Conservation (phyloP, 1,140 invertebrate genomes). For the Drosophila pachea region DNA sequence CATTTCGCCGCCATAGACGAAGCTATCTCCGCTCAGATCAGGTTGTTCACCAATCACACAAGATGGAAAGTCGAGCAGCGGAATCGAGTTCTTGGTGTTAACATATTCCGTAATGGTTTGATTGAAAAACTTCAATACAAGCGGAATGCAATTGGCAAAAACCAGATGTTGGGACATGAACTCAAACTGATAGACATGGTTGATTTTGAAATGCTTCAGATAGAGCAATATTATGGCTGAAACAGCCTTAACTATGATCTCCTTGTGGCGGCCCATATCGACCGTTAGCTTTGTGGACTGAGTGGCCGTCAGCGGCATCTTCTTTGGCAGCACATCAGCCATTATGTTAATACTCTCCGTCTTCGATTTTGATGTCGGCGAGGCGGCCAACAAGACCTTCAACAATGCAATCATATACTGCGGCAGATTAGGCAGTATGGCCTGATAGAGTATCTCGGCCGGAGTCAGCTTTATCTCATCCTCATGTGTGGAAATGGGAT, state of each 20-base stretch:
- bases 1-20: constrained; percentile 83
- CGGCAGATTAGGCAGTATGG: constrained; percentile 94
- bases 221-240: constrained; percentile 95
- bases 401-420: constrained; percentile 98
- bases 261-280: constrained; percentile 98
- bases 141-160: constrained; percentile 99
- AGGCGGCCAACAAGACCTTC: constrained; percentile 97
- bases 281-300: constrained; percentile 98
- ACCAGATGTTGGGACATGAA: constrained; percentile 99
- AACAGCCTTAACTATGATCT: constrained; percentile 99
- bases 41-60: constrained; percentile 98
- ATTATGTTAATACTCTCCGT: constrained; percentile 99
- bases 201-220: constrained; percentile 99
- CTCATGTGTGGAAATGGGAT: constrained; percentile 88
- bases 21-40: constrained; percentile 94
- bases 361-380: constrained; percentile 98
- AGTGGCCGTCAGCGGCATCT: constrained; percentile 98
- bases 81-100: constrained; percentile 96
- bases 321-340: constrained; percentile 97
- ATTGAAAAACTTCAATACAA: constrained; percentile 99
- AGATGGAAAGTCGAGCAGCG: constrained; percentile 96
- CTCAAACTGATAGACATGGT: constrained; percentile 99
- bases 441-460: constrained; percentile 93
- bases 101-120: constrained; percentile 98
- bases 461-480: constrained; percentile 87